A percentile compares a stretch with the other conserved stretches of the same genome.
Evolutionary conservation across 2,888 invertebrate genomes (phyloP).

Genomic region (Actias luna): DNA sequence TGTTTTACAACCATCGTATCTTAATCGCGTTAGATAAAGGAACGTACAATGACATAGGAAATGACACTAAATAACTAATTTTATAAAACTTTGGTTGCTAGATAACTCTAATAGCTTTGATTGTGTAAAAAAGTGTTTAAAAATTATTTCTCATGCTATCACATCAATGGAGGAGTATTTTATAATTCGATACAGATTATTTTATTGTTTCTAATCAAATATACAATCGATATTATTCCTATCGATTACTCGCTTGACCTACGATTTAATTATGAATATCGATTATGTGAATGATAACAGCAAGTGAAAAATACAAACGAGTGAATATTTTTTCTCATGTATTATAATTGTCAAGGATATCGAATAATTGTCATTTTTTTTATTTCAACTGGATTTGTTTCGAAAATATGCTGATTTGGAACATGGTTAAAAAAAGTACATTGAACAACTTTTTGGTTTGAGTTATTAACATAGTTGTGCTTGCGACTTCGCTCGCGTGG

Average conservation of each 20-base stretch:
- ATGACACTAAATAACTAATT: slow-evolving; percentile 37
- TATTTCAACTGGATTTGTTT: no score
- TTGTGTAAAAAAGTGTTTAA: slow-evolving; percentile 23
- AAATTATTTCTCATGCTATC: slow-evolving; percentile 36
- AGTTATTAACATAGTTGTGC: no score
- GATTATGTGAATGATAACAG: neutral
- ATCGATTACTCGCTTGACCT: neutral
- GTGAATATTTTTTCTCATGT: neutral
- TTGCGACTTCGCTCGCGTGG: no score
- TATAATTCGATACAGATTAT: slow-evolving; percentile 4
- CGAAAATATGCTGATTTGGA: no score
- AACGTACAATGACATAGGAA: neutral
- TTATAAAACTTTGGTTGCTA: slow-evolving; percentile 68
- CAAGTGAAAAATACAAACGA: neutral
- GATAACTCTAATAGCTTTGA: slow-evolving; percentile 68
- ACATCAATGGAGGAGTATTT: slow-evolving; percentile 36
- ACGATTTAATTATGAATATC: neutral
- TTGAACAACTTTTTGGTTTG: no score
- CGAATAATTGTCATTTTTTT: neutral
- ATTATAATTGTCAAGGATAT: neutral
- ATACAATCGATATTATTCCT: neutral
- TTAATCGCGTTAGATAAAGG: neutral
- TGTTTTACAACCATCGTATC: neutral
- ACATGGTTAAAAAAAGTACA: no score
- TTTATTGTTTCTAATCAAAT: slow-evolving; percentile 4